A percentile compares a stretch with the other conserved stretches of the same genome.
Conservation (phyloP, 2,797 vertebrate species). For the Sebastolobus alascanus region DNA sequence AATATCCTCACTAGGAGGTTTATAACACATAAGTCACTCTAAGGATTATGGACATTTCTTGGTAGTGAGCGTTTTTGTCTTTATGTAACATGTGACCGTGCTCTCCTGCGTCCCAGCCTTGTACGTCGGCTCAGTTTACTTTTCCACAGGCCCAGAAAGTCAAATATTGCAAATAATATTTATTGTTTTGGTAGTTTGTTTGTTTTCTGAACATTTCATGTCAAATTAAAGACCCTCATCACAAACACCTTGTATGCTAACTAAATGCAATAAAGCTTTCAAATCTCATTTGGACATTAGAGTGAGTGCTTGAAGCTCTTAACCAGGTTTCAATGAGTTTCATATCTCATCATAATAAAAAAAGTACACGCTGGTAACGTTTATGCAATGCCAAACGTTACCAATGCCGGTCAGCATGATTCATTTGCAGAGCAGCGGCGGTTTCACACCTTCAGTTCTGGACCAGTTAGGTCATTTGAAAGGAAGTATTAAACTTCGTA, state of each 20-base stretch:
- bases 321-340: neutral
- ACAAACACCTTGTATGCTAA: constrained; percentile 73
- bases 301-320: constrained; percentile 21
- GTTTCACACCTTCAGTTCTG: neutral
- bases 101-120: constrained; percentile 7
- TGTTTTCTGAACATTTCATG: constrained; percentile 74
- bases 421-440: neutral
- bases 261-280: constrained; percentile 78
- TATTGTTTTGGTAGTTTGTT: constrained; percentile 69
- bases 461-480: neutral
- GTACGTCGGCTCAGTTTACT: constrained; percentile 23
- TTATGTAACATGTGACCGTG: neutral
- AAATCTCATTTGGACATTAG: constrained; percentile 44
- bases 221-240: constrained; percentile 65
- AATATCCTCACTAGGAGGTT: constrained; percentile 22
- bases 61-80: constrained; percentile 7
- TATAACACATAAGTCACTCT: constrained; percentile 43
- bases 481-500: neutral
- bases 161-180: constrained; percentile 67
- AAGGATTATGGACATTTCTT: constrained; percentile 20
- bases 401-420: neutral
- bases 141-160: constrained; percentile 28
- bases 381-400: neutral
- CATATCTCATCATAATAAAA: neutral
- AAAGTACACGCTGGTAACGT: neutral